Evolutionary conservation across 2,888 invertebrate species (phyloP), one percentile per base, ranked within the genome.

Genomic region (Thera britannica): DNA sequence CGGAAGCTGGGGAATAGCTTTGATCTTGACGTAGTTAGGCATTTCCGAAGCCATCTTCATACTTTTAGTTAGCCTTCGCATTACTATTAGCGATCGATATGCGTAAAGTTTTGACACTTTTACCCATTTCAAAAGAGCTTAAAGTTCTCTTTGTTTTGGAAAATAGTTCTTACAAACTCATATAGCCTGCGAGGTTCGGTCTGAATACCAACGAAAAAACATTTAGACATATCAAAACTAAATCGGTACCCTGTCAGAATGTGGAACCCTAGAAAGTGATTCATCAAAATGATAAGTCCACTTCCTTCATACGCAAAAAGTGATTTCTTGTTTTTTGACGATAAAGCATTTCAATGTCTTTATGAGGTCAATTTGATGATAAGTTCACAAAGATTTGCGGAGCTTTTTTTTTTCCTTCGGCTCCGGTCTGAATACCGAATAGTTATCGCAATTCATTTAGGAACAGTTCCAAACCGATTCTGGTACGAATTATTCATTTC

Each of bases 241-340:
- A 9, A 9, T 9, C 9, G 2, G 44, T 46, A 7, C 9, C 44
- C 7, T 9, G 44, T 9, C 9, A 9, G 44, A 44, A 6, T 44
- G 5, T 2, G 8, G 8, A 65, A 35, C 49, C 23, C 48, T 34
- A 51, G 51, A 63, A 68, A 51, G 52, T 68, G 51, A 68, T 36
- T 68, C 68, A 68, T 60, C 38, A 44, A 11, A 58, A 67, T 48
- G 62, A 67, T 58, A 54, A 51, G 44, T n/a, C 11, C 56, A 49
- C 51, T 23, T 41, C 49, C 2, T 12, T 12, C 59, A 23, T 62
- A 59, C 55, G 51, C 46, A 36, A 49, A 23, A n/a, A 57, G 57
- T 23, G 57, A 58, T 57, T 51, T 51, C 41, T 58, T 61, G 49
- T 56, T 61, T 66, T 23, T 58, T 61, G 57, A 52, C 58, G 46